Base-by-base conservation (phyloP, 64 coral and sea anemone genomes). In the Catalaphyllia jardinei region DNA sequence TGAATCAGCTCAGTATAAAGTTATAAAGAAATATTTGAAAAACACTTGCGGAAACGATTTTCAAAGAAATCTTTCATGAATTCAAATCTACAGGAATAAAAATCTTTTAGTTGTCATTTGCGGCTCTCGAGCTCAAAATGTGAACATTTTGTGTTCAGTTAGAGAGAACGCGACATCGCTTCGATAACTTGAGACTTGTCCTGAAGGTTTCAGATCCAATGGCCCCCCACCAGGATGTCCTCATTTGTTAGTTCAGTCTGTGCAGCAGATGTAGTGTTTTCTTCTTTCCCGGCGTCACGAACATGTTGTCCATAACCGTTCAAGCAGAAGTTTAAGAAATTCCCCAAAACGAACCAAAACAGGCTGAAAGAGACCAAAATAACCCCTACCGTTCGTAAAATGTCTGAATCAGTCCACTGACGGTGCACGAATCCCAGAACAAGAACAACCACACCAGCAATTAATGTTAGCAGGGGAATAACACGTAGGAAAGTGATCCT, bases 341-440 rank as follows among this genome's bases (percentile, higher is more conserved):
- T 85, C 18, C 81, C 81, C 63, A 67, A 85, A n/a, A 85, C 38
- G 39, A 46, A 85, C 81, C 81, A 85, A 85, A 85, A 71, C 81
- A 85, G 4, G 33, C 81, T 85, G 4, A 69, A 71, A 31, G 62
- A 85, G 24, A 71, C 42, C 81, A 85, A 50, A 51, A 61, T 85
- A 24, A 85, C n/a, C 10, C 81, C 81, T 4, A 28, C 38, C 31
- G 71, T 65, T 39, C 63, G 20, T 4, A 85, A 24, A 52, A 6
- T 20, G 71, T 50, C 63, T 24, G 62, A 85, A 17, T 38, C 42
- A 46, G 42, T 38, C 24, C 69, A 85, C 0, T 28, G 10, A 11
- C 20, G 42, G 12, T 69, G 10, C 22, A 2, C 10, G 63, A 39
- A 85, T 51, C 81, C 81, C 17, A 85, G 6, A 7, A 50, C 39